These are phyloP conservation scores for Orgyia antiqua DNA, from an alignment of 2,888 invertebrate genomes.

Conservation along the genomic window DNA sequence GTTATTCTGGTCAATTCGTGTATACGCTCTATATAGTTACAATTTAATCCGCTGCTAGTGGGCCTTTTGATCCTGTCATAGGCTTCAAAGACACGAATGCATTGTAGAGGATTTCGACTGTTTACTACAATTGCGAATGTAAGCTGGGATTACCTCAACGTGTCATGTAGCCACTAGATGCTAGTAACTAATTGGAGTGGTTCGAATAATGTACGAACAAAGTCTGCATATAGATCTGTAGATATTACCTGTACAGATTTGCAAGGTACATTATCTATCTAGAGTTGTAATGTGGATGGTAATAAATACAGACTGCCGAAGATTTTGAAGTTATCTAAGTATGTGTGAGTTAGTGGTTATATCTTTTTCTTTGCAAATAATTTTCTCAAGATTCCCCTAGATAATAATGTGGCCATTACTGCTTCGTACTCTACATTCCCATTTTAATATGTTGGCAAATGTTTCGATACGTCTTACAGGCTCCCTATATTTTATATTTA, in stretches of 20 bases:
- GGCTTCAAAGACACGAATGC: conserved; percentile 68
- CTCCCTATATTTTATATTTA: too few relatives aligned
- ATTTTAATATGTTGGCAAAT: too few relatives aligned
- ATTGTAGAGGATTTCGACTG: conserved; percentile 54
- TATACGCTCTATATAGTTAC: conserved; percentile 17
- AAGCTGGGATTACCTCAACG: conserved; percentile 60
- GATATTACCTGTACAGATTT: neutral
- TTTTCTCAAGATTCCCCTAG: too few relatives aligned
- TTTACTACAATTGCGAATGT: conserved; percentile 55
- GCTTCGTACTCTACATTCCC: too few relatives aligned
- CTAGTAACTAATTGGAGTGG: conserved; percentile 57
- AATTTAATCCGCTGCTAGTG: conserved; percentile 24
- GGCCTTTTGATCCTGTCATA: conserved; percentile 67
- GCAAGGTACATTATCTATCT: too few relatives aligned
- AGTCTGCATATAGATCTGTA: conserved; percentile 20
- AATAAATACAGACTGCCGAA: too few relatives aligned
- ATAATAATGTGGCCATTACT: too few relatives aligned
- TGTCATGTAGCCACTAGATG: conserved; percentile 60
- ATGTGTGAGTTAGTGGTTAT: too few relatives aligned
- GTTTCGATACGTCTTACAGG: too few relatives aligned
- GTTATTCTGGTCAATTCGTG: conserved; percentile 16
- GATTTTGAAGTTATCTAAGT: too few relatives aligned
- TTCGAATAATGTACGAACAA: conserved; percentile 44
- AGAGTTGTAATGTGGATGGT: too few relatives aligned
- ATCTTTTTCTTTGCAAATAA: too few relatives aligned